These are phyloP conservation scores for Bombyx mandarina DNA, from an alignment of 1,140 invertebrate genomes.

Conservation along the genomic window DNA sequence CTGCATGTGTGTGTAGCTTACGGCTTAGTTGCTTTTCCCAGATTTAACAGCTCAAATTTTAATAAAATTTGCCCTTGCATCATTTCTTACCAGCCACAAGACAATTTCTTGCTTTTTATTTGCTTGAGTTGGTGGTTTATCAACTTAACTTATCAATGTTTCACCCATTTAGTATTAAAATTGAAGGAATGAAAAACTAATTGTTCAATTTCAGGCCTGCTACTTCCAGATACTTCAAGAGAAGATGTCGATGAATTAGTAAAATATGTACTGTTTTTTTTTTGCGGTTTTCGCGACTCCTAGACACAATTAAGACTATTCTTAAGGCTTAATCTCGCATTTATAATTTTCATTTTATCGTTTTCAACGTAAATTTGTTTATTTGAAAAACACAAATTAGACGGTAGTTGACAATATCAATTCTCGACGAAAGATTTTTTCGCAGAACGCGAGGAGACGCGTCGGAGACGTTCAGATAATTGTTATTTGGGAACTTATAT, in stretches of 20 bases:
- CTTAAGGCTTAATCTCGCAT: no score
- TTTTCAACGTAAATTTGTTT: not conserved
- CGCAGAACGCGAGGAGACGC: no score
- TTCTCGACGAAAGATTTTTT: not conserved
- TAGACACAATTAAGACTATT: not conserved
- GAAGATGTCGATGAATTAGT: constrained; percentile 73
- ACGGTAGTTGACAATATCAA: not conserved
- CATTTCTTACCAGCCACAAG: constrained; percentile 12
- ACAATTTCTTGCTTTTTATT: constrained; percentile 17
- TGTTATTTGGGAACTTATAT: no score
- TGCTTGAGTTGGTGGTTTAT: constrained; percentile 9
- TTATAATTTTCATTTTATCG: not conserved
- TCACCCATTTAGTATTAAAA: no score
- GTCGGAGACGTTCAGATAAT: no score
- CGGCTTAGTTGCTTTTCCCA: constrained; percentile 7
- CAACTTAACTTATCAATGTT: not conserved
- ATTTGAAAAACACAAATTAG: no score
- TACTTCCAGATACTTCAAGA: constrained; percentile 82
- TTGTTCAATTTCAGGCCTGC: constrained; percentile 72
- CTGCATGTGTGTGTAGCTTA: no score
- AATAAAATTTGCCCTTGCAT: constrained; percentile 9
- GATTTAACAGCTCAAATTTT: constrained; percentile 11
- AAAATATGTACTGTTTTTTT: not conserved
- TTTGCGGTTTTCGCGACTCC: not conserved
- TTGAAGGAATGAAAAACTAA: no score